Evolutionary conservation across 2,113 vertebrate genomes (phyloP).

Genomic region (Clinocottus analis): DNA sequence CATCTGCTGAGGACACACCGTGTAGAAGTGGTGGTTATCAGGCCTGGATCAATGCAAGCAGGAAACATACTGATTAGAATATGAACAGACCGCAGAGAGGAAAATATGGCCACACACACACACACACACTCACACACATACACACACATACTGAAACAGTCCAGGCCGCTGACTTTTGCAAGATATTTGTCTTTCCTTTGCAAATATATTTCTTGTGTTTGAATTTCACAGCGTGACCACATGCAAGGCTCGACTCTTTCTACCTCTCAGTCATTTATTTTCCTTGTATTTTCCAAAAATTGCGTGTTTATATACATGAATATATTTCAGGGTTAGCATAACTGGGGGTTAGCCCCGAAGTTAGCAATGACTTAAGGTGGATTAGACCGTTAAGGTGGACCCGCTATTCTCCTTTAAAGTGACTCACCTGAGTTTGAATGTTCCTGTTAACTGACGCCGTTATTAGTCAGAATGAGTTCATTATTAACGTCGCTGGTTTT

Average conservation of each 20-base stretch:
- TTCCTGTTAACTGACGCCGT: no score
- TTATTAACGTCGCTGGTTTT: not conserved
- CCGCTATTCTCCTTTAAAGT: no score
- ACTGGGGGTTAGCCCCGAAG: no score
- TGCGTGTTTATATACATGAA: not conserved
- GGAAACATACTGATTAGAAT: constrained; percentile 74
- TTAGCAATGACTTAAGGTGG: no score
- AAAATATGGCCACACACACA: constrained; percentile 50
- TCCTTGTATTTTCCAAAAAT: not conserved
- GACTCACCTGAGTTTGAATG: no score
- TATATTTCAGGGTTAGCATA: no score
- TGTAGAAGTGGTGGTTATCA: constrained; percentile 64
- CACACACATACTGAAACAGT: not conserved
- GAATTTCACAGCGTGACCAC: constrained; percentile 44
- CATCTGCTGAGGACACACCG: constrained; percentile 71
- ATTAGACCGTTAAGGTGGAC: no score
- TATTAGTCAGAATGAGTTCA: not conserved
- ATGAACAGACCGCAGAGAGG: constrained; percentile 72
- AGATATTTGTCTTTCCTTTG: constrained; percentile 41
- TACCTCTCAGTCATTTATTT: not conserved
- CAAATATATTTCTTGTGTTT: constrained; percentile 31
- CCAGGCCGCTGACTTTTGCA: not conserved
- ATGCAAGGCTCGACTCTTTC: constrained; percentile 16
- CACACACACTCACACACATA: constrained; percentile 4
- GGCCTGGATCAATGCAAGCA: constrained; percentile 67